These are phyloP conservation scores for Dicyrtoma fusca DNA, from an alignment of 2,888 invertebrate species.

Conservation along the genomic window DNA sequence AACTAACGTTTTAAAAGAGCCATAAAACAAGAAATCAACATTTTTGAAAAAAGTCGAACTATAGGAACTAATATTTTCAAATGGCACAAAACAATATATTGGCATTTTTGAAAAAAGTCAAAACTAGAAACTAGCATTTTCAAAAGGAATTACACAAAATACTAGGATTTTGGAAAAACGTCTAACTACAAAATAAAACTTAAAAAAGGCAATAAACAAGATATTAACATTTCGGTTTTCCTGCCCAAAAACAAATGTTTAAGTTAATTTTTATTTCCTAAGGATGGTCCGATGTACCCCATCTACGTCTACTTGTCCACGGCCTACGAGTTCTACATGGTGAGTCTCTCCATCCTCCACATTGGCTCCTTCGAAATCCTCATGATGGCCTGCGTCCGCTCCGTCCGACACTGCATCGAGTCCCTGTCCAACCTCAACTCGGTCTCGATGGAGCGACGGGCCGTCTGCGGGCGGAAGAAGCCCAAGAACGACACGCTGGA, in stretches of 20 bases:
- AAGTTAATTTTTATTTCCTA: background rate
- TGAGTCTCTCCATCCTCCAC: conserved; percentile 43
- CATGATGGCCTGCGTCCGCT: conserved; percentile 55
- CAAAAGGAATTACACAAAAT: no score
- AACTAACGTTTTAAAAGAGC: no score
- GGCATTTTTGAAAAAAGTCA: no score
- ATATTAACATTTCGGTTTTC: background rate
- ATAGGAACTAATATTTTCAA: no score
- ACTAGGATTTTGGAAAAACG: no score
- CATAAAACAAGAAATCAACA: no score
- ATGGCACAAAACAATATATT: no score
- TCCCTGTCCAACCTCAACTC: conserved; percentile 47
- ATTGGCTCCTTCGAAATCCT: conserved; percentile 54
- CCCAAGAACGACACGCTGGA: conserved; percentile 56
- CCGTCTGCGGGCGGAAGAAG: conserved; percentile 54
- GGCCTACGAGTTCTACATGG: conserved; percentile 55
- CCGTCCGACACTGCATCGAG: conserved; percentile 55
- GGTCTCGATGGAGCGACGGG: conserved; percentile 53
- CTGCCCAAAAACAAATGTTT: background rate
- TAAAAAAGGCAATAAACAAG: no score
- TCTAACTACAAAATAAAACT: no score
- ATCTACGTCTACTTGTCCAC: conserved; percentile 44
- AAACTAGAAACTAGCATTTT: no score
- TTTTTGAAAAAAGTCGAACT: no score
- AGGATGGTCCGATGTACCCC: conserved; percentile 36